These are phyloP conservation scores for Brachyopa scutellaris DNA, from an alignment of 2,888 invertebrate genomes.

Conservation along the genomic window DNA sequence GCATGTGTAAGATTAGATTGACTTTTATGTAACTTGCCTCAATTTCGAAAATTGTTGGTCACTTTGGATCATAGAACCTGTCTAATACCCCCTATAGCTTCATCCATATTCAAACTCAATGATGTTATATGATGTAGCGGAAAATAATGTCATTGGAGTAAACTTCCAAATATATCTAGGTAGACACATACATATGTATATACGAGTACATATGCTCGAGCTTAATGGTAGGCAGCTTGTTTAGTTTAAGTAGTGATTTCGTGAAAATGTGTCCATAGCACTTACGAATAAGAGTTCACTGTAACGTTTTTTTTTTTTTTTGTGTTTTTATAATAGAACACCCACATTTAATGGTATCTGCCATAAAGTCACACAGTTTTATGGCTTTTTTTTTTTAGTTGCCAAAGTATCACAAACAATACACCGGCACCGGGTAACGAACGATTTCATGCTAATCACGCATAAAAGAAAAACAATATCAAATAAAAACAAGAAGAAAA, in stretches of 20 bases:
- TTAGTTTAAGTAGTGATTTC: constrained; percentile 9
- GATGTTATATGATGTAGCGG: no score
- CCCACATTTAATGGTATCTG: background rate
- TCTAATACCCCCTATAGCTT: no score
- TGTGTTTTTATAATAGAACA: no score
- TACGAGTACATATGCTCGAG: no score
- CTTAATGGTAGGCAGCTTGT: background rate
- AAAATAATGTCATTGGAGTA: no score
- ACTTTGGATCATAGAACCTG: no score
- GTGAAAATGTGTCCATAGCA: background rate
- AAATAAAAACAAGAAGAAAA: background rate
- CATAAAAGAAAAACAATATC: constrained; percentile 19
- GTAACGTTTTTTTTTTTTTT: background rate
- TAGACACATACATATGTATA: no score
- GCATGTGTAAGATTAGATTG: no score
- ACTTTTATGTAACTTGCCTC: no score
- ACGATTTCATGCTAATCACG: constrained; percentile 47
- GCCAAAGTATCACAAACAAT: background rate
- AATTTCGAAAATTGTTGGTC: no score
- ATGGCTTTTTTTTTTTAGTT: background rate
- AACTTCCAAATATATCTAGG: no score
- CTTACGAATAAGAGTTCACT: background rate
- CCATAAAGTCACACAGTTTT: constrained; percentile 19
- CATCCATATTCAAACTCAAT: no score
- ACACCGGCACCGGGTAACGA: background rate